These are phyloP conservation scores for Scolopax rusticola DNA, from an alignment of 2,797 vertebrate genomes.

Conservation along the genomic window DNA sequence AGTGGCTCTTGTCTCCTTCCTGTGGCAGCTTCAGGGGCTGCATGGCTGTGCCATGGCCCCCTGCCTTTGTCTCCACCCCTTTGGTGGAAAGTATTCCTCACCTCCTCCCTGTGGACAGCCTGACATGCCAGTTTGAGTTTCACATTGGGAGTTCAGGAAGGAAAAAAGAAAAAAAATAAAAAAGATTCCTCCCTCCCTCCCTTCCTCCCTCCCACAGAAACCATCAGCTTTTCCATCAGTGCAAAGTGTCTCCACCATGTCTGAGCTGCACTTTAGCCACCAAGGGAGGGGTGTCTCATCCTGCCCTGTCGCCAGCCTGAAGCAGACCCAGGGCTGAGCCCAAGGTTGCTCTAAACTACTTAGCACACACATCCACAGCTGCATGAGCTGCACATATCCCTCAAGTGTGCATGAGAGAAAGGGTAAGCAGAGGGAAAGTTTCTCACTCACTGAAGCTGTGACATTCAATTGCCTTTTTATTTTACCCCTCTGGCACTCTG, in stretches of 20 bases:
- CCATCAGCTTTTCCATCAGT: slow-evolving; percentile 50
- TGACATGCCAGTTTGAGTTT: background rate
- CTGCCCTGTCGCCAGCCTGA: background rate
- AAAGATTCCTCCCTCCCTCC: slow-evolving; percentile 43
- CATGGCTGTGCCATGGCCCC: fast-evolving
- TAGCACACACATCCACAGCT: too few relatives aligned
- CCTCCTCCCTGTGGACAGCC: background rate
- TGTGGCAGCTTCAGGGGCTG: fast-evolving
- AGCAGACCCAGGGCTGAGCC: background rate
- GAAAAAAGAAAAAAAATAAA: background rate
- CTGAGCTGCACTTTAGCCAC: background rate
- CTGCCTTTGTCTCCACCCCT: background rate
- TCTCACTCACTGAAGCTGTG: too few relatives aligned
- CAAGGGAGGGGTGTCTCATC: background rate
- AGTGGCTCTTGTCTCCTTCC: background rate
- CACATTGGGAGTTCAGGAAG: background rate
- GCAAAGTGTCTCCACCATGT: background rate
- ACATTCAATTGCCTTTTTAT: too few relatives aligned
- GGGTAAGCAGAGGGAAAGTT: too few relatives aligned
- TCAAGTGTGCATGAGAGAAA: too few relatives aligned
- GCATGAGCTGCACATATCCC: too few relatives aligned
- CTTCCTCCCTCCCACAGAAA: slow-evolving; percentile 43
- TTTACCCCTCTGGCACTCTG: background rate
- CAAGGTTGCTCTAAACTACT: background rate
- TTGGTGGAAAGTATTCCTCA: background rate